These are phyloP conservation scores for Meda fulgida DNA, from an alignment of 2,797 vertebrate genomes.

Conservation along the genomic window DNA sequence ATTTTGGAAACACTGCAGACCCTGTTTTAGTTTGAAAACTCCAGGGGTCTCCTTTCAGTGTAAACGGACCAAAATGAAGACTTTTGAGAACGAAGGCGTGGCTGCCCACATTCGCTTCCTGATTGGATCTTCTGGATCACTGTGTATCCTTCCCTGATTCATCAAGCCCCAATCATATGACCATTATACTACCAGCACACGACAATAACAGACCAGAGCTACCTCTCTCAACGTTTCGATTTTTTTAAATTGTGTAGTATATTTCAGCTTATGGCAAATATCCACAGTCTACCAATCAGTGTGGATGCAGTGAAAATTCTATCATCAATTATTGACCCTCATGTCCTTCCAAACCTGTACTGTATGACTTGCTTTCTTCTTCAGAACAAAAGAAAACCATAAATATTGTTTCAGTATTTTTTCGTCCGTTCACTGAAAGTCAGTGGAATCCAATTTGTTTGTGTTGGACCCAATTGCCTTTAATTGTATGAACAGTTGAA, in stretches of 20 bases:
- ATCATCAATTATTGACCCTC: neutral
- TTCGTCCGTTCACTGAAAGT: neutral
- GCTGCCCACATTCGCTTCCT: too few relatives aligned
- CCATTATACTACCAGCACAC: too few relatives aligned
- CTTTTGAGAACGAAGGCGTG: too few relatives aligned
- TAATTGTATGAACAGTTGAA: neutral
- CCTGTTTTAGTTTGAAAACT: too few relatives aligned
- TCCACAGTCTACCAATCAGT: neutral
- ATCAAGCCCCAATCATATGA: too few relatives aligned
- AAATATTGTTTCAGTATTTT: neutral
- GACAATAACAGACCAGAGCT: too few relatives aligned
- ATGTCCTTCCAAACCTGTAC: neutral
- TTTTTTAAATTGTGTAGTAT: neutral
- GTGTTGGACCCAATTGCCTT: neutral
- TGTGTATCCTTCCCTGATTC: too few relatives aligned
- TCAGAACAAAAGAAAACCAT: neutral
- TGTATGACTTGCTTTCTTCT: neutral
- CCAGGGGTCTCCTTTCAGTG: too few relatives aligned
- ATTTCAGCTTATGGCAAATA: neutral
- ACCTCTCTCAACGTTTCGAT: neutral
- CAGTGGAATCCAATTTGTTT: neutral
- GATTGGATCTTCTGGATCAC: too few relatives aligned
- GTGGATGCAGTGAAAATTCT: too few relatives aligned
- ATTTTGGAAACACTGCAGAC: too few relatives aligned
- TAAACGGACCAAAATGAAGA: too few relatives aligned